These are phyloP conservation scores for Oeneis ivallda DNA, from an alignment of 2,888 invertebrate genomes.

Conservation along the genomic window DNA sequence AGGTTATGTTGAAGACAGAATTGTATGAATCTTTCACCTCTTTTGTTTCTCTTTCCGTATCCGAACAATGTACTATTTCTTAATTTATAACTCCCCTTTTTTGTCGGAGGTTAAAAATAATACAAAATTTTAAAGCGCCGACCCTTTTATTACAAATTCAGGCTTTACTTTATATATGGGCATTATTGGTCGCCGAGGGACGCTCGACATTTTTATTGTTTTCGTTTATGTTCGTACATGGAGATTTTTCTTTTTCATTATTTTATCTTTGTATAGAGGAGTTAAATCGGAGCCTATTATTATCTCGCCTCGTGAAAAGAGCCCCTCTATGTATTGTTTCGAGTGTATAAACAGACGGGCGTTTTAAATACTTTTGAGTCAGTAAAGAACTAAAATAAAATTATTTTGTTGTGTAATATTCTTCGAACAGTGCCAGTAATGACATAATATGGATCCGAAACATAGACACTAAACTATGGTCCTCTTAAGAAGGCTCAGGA, in stretches of 20 bases:
- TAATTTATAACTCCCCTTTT: too few species aligned
- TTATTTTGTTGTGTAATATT: too few species aligned
- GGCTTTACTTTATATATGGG: constrained; percentile 20
- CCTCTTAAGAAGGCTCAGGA: too few species aligned
- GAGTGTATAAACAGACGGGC: constrained; percentile 6
- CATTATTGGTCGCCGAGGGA: constrained; percentile 39
- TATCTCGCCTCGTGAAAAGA: constrained; percentile 32
- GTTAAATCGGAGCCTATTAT: constrained; percentile 37
- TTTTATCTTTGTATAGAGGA: constrained; percentile 38
- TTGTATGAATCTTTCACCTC: too few species aligned
- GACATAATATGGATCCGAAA: too few species aligned
- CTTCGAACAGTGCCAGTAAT: too few species aligned
- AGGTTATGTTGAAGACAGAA: too few species aligned
- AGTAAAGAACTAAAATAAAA: too few species aligned
- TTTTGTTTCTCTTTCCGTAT: too few species aligned
- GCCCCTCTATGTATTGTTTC: constrained; percentile 26
- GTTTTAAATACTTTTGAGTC: background rate
- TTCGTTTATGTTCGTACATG: constrained; percentile 22
- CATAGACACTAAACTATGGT: too few species aligned
- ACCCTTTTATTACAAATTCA: background rate
- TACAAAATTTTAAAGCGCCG: background rate
- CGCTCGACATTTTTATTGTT: constrained; percentile 35
- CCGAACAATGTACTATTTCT: too few species aligned
- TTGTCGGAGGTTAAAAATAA: background rate
- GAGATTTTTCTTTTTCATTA: constrained; percentile 36